These are phyloP conservation scores for Sebastiscus albofasciatus DNA, from an alignment of 2,797 vertebrate genomes.

Conservation along the genomic window DNA sequence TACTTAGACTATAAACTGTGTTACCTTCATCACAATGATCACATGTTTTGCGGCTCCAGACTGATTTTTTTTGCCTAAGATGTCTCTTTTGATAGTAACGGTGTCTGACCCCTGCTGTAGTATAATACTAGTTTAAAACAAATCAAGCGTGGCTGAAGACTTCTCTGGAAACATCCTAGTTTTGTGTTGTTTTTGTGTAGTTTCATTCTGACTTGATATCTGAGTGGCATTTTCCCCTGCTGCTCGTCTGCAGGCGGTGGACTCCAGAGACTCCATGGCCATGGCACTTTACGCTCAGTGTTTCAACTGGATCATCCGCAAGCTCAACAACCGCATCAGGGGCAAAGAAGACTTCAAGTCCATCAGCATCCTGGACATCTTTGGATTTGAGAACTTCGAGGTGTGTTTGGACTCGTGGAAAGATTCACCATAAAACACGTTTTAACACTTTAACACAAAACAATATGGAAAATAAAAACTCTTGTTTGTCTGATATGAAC, in stretches of 20 bases:
- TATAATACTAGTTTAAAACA: too few relatives aligned
- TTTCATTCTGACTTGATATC: too few relatives aligned
- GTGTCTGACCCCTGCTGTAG: too few relatives aligned
- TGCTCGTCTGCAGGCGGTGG: constrained; percentile 85
- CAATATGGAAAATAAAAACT: neutral
- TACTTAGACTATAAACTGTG: too few relatives aligned
- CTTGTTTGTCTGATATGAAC: neutral
- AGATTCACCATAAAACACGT: neutral
- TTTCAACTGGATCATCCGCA: constrained; percentile 95
- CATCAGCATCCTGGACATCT: constrained; percentile 98
- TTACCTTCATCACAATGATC: too few relatives aligned
- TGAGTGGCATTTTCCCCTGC: too few relatives aligned
- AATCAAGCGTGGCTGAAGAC: too few relatives aligned
- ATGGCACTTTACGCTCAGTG: constrained; percentile 98
- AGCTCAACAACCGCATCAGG: constrained; percentile 92
- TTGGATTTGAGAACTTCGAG: constrained; percentile 99
- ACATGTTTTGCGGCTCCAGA: too few relatives aligned
- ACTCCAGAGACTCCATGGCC: constrained; percentile 96
- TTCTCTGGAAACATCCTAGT: too few relatives aligned
- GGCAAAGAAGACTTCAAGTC: constrained; percentile 94
- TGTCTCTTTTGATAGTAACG: too few relatives aligned
- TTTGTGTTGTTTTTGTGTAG: too few relatives aligned
- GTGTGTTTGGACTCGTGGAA: constrained; percentile 67
- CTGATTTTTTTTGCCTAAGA: too few relatives aligned
- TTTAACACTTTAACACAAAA: neutral